These are phyloP conservation scores for Brachystomella parvula DNA, from an alignment of 1,140 invertebrate genomes.

Conservation along the genomic window DNA sequence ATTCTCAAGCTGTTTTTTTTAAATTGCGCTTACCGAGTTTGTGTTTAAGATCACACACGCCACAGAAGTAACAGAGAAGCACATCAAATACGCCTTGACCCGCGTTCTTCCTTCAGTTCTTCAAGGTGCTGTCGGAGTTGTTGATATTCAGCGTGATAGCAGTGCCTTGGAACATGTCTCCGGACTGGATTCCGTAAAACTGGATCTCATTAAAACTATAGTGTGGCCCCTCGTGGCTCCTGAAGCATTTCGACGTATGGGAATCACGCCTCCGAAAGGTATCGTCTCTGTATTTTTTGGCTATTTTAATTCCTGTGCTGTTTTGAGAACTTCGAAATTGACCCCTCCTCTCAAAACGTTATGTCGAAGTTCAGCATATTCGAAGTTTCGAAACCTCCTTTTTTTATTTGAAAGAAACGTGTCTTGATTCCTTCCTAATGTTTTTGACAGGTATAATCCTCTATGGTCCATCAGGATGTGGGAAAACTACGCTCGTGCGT, in stretches of 20 bases:
- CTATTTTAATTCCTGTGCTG: neutral
- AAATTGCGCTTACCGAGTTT: no score
- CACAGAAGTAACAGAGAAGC: constrained; percentile 33
- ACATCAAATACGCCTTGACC: constrained; percentile 40
- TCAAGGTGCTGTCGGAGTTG: constrained; percentile 49
- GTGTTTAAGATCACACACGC: no score
- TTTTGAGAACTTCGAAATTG: no score
- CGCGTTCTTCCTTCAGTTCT: constrained; percentile 49
- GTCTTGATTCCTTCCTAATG: no score
- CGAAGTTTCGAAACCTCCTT: no score
- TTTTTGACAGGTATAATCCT: constrained; percentile 54
- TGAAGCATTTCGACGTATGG: constrained; percentile 52
- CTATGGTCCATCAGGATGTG: constrained; percentile 68
- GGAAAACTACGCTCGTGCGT: constrained; percentile 62
- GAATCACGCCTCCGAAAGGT: constrained; percentile 53
- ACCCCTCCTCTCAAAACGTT: no score
- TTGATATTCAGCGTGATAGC: constrained; percentile 45
- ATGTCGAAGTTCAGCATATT: no score
- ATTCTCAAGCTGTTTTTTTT: neutral
- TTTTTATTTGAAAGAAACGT: no score
- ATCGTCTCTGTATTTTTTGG: neutral
- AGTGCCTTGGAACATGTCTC: constrained; percentile 54
- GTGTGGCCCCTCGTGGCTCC: constrained; percentile 57
- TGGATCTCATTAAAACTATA: constrained; percentile 53
- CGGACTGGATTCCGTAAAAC: constrained; percentile 56